phyloP scores from a whole-genome alignment of 2,797 vertebrate genomes.

The Ctenosaura bakeri region DNA sequence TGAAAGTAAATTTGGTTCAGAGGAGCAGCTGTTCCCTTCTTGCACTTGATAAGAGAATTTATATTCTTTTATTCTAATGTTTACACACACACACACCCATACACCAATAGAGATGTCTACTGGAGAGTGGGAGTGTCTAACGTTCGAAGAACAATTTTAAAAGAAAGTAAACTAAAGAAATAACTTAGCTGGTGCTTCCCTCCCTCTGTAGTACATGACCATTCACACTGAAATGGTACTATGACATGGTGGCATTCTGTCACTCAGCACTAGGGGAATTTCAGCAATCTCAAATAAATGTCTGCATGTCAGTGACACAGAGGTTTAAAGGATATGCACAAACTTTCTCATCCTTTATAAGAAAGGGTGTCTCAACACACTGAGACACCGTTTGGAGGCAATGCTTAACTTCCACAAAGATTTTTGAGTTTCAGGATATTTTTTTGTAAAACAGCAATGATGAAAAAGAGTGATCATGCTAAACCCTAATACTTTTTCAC shows the following conservation, averaged over 20 bases:
- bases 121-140: not conserved
- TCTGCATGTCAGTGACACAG: not conserved
- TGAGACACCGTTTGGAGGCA: too few species aligned
- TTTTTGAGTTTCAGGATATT: too few species aligned
- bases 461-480: too few species aligned
- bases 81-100: not conserved
- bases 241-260: not conserved
- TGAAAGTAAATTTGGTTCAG: not conserved
- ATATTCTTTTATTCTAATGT: not conserved
- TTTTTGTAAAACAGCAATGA: too few species aligned
- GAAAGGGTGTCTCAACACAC: too few species aligned
- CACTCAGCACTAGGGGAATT: not conserved
- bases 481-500: too few species aligned
- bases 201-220: not conserved
- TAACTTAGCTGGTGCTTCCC: not conserved
- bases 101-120: not conserved
- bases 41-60: not conserved
- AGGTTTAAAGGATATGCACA: too few species aligned
- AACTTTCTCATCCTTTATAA: too few species aligned
- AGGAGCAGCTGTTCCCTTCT: not conserved
- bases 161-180: not conserved
- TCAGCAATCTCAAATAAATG: not conserved
- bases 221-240: not conserved
- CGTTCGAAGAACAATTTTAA: not conserved
- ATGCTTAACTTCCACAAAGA: too few species aligned